Base-by-base conservation (phyloP, 2,113 vertebrate genomes). In the Planiliza haematocheilus region DNA sequence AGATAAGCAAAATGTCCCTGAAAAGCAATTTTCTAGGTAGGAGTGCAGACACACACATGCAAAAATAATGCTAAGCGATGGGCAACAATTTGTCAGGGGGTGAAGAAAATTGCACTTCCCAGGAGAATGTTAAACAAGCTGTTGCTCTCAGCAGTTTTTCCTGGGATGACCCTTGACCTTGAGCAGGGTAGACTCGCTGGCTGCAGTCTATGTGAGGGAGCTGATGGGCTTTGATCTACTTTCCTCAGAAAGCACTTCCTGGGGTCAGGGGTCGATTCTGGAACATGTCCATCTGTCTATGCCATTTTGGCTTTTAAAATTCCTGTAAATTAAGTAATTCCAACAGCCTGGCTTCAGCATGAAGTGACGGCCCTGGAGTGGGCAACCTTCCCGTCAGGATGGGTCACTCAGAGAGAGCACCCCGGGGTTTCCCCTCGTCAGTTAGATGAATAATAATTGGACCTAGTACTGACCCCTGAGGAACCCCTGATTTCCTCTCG, bases 211-310 rank as follows among this genome's bases (percentile, higher is more conserved):
- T 59, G 75, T 60, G 38, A 92, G 86, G 92, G 90, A 92, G 91
- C 90, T 87, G 90, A 93, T 91, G 89, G 89, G 89, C 93, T 94
- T 94, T 94, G 93, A 94, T 94, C 92, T 90, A 61, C 83, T 82
- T 74, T 84, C 63, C 87, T 69, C 78, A 73, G 85, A 87, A 90
- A 91, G 90, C 87, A 89, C 91, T 94, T 93, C 92, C 92, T 92
- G 85, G 86, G 92, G 91, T 91, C 90, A 89, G 58, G 83, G 93
- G 90, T 92, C 85, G 11, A 61, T 76, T 92, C 93, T 94, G 92
- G 91, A 93, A 93, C 88, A 92, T 92, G 88, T 93, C 90, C 87
- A 84, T 91, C 89, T 90, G 86, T 92, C 91, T 77, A 83, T 87
- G 87, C 84, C 87, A 87, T 91, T 93, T 91, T 88, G 79, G 79